Conservation (phyloP, 1,140 invertebrate genomes). For the Meloidogyne exigua region DNA sequence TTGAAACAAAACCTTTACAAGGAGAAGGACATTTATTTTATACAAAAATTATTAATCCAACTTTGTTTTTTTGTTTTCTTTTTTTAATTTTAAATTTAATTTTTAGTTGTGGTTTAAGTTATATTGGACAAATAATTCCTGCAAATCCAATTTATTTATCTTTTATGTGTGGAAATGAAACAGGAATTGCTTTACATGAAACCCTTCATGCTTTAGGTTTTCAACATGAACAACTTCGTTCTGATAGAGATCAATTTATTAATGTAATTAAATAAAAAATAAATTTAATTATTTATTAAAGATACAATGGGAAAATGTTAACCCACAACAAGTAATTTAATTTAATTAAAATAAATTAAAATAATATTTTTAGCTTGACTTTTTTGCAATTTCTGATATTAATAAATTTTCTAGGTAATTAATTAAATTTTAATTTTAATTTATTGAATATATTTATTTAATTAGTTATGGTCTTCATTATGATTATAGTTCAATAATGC, state of each 20-base stretch:
- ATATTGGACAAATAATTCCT: conserved; percentile 50
- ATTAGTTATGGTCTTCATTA: conserved; percentile 51
- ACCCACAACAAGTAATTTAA: conserved; percentile 50
- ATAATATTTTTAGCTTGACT: conserved; percentile 49
- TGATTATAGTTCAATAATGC: conserved; percentile 55
- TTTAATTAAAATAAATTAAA: not conserved
- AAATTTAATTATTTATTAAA: not conserved
- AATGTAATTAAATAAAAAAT: conserved; percentile 44
- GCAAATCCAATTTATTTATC: conserved; percentile 57
- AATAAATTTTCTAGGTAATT: conserved; percentile 51
- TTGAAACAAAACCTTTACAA: conserved; percentile 35
- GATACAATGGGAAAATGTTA: conserved; percentile 67
- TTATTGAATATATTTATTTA: conserved; percentile 5
- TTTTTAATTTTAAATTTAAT: conserved; percentile 6
- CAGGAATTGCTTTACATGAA: conserved; percentile 64
- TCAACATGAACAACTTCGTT: conserved; percentile 69
- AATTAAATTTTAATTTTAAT: not conserved
- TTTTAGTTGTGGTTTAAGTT: conserved; percentile 56
- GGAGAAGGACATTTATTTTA: conserved; percentile 51
- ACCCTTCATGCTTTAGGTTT: conserved; percentile 63
- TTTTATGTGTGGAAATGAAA: conserved; percentile 37
- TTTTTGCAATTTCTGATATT: conserved; percentile 56
- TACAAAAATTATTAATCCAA: conserved; percentile 42
- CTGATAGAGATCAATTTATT: conserved; percentile 68
- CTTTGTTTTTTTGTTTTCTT: conserved; percentile 45